Base-by-base conservation (phyloP, 53 echinoderm and acorn worm species). In the Stichopus horrens region DNA sequence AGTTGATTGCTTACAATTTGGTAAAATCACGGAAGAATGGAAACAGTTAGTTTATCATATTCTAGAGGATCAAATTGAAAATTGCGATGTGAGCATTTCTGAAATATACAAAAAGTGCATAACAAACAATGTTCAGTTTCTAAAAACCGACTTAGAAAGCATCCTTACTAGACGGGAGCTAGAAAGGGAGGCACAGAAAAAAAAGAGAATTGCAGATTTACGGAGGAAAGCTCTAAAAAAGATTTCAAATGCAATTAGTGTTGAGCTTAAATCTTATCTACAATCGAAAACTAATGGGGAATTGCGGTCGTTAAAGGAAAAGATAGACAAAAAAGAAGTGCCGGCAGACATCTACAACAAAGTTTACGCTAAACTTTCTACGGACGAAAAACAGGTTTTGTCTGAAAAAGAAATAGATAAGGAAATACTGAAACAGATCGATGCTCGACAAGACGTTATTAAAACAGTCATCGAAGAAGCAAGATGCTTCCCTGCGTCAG, bases 381-480 rank as follows among this genome's bases (percentile, higher is more conserved):
- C 16, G 5, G 16, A 1, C 6, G 16, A 68, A 5, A 10, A 68
- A 10, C 1, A n/a, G 20, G 4, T 19, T 9, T 14, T 68, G 16
- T 0, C 13, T 0, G 4, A 7, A 0, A 19, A 68, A 6, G 68
- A 4, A 68, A 68, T 68, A 68, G 4, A 68, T 18, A 14, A 16
- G 14, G 68, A 68, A 68, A 68, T 68, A 68, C 68, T 68, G 14
- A 68, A 68, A 68, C 68, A 68, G n/a, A 68, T 68, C 16, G n/a
- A 68, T 0, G 68, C 14, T 16, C 20, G n/a, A n/a, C 14, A 19
- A 16, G 2, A 68, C 2, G 68, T 68, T 11, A 68, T 68, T 68
- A 5, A 68, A 14, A 19, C 14, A 55, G 14, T 16, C n/a, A 80
- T 55, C 11, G 2, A 7, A 22, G 22, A 80, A 19, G 80, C 80